Evolutionary conservation across 2,113 vertebrate species (phyloP), one percentile per base, ranked within the genome.

Genomic region (Ia io): DNA sequence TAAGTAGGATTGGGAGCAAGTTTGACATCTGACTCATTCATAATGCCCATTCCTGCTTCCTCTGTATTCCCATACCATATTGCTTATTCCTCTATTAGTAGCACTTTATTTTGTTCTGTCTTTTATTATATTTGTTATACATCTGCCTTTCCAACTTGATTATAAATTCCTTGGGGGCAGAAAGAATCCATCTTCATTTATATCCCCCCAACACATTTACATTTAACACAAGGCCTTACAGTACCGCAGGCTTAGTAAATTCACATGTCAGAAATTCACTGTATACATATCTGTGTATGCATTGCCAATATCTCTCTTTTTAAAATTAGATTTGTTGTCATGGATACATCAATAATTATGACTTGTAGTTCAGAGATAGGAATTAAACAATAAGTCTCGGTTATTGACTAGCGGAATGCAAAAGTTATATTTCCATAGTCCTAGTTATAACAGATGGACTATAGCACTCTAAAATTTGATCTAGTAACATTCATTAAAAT

Each of bases 401-500:
- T 91, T 97, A 86, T 85, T 84, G 88, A 94, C 85, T 83, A 73
- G 67, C 71, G 51, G 95, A 92, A 93, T 67, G 44, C 18, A 73
- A 51, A 83, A 82, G 74, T 76, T 92, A 2, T 83, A 70, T 94
- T 96, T 96, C 53, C 78, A 83, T 32, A 95, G 82, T 30, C 85
- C 73, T 13, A 12, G 47, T 91, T 79, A 32, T 13, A 91, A 79
- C 96, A 97, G 96, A 95, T 97, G 96, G 96, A 91, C 93, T 76
- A 89, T 37, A 44, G 56, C 82, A 22, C 63, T 96, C 77, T 94
- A 82, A 96, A 95, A 95, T 94, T 90, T 85, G 78, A 96, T 94
- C 94, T 88, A 83, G 82, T 85, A 95, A 23, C 93, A 94, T 95
- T 95, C 96, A 97, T 95, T 97, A 96, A 95, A 96, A 96, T 94